Evolutionary conservation across 2,797 vertebrate genomes (phyloP).

Genomic region (Bradypodion pumilum): DNA sequence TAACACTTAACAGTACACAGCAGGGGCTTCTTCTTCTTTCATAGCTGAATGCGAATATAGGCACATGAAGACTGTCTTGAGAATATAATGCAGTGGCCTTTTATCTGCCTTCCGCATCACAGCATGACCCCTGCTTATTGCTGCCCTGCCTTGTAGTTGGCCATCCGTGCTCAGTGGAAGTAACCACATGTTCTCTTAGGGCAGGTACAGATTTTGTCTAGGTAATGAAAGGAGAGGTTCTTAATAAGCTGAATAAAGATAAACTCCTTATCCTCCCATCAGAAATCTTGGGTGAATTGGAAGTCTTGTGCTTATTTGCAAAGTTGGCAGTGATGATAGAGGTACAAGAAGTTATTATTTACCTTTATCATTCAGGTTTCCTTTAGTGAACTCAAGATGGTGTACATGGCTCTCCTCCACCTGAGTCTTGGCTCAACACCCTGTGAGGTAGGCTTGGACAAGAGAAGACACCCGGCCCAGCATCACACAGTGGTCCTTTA

Average conservation of each 20-base stretch:
- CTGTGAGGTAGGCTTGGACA: neutral
- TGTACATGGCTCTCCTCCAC: neutral
- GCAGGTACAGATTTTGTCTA: neutral
- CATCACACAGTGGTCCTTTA: neutral
- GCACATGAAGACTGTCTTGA: too few relatives aligned
- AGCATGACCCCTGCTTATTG: neutral
- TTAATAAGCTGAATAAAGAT: neutral
- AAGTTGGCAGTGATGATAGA: neutral
- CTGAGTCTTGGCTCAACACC: neutral
- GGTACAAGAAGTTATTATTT: neutral
- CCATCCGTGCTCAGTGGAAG: neutral
- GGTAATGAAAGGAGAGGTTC: neutral
- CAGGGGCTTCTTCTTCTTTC: too few relatives aligned
- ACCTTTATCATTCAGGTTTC: neutral
- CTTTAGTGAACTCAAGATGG: neutral
- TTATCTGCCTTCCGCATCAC: too few relatives aligned
- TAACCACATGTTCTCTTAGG: neutral
- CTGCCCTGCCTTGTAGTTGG: neutral
- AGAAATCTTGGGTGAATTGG: neutral
- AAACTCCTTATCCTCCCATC: neutral
- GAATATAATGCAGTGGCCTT: too few relatives aligned
- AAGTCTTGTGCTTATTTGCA: neutral
- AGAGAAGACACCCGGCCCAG: neutral
- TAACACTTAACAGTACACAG: too few relatives aligned
- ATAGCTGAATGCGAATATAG: too few relatives aligned